Percentiles rank a stretch among this genome's conserved stretches.
Conservation (phyloP, 2,797 vertebrate species). For the Echeneis naucrates region DNA sequence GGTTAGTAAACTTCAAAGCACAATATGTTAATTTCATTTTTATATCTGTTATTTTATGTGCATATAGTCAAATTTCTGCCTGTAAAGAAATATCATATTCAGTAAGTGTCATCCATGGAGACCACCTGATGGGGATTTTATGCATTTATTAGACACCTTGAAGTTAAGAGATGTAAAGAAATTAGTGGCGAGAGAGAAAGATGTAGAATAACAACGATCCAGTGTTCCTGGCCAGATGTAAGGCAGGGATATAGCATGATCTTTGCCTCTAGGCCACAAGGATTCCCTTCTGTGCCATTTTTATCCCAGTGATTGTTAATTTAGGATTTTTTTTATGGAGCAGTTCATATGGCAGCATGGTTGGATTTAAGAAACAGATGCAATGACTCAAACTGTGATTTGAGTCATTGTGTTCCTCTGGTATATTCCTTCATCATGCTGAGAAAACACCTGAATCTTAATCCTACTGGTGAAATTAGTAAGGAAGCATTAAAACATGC, state of each 20-base stretch:
- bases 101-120: not conserved
- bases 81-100: not conserved
- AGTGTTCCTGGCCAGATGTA: not conserved
- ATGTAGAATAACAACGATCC: not conserved
- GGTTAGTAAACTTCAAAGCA: conserved; percentile 42
- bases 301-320: not conserved
- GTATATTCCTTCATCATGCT: not conserved
- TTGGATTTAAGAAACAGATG: not conserved
- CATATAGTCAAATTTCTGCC: not conserved
- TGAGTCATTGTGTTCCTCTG: not conserved
- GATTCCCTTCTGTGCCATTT: not conserved
- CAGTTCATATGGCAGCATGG: not conserved
- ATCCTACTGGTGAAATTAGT: not conserved
- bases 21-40: conserved; percentile 6
- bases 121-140: not conserved
- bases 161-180: not conserved
- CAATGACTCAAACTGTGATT: too few species aligned
- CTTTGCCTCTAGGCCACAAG: not conserved
- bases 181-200: not conserved
- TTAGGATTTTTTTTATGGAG: not conserved
- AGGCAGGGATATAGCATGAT: not conserved
- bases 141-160: not conserved
- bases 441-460: not conserved
- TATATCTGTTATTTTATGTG: not conserved
- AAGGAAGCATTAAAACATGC: not conserved